phyloP scores from a whole-genome alignment of 2,113 vertebrate genomes.

The Pseudorectes ferrugineus region DNA sequence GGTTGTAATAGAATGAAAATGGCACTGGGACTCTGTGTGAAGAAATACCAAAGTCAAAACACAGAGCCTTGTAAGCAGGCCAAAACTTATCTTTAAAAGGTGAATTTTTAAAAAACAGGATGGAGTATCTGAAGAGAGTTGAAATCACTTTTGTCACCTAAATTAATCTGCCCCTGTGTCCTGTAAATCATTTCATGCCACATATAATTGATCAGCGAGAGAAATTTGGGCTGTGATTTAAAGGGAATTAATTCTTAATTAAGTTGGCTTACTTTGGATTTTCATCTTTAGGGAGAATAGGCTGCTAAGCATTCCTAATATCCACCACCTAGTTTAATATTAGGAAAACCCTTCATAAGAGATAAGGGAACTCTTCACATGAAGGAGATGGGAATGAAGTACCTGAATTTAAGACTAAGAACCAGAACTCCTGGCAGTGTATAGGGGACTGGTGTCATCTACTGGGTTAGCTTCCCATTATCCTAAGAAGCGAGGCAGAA shows the following conservation, averaged over 20 bases:
- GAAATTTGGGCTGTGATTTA: conserved; percentile 41
- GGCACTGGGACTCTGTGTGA: background rate
- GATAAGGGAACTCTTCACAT: conserved; percentile 20
- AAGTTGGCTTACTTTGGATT: conserved; percentile 55
- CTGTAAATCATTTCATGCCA: conserved; percentile 35
- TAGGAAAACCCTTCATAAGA: conserved; percentile 11
- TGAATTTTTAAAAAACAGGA: background rate
- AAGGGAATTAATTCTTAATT: conserved; percentile 69
- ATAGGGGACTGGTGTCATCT: background rate
- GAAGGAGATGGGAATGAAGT: background rate
- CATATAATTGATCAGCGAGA: conserved; percentile 46
- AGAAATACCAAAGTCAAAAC: background rate
- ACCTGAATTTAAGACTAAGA: background rate
- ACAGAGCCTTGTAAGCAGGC: background rate
- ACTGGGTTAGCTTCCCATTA: background rate
- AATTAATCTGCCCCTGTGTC: conserved; percentile 40
- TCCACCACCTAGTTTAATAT: background rate
- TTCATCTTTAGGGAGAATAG: conserved; percentile 38
- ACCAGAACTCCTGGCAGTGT: background rate
- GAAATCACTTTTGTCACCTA: conserved; percentile 23
- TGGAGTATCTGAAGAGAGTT: background rate
- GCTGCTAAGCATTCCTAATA: conserved; percentile 36
- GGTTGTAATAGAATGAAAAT: background rate
- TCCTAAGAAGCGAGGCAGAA: background rate
- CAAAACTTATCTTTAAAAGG: background rate